Evolutionary conservation across 2,888 invertebrate species (phyloP).

Genomic region (Alentia gelatinosa): DNA sequence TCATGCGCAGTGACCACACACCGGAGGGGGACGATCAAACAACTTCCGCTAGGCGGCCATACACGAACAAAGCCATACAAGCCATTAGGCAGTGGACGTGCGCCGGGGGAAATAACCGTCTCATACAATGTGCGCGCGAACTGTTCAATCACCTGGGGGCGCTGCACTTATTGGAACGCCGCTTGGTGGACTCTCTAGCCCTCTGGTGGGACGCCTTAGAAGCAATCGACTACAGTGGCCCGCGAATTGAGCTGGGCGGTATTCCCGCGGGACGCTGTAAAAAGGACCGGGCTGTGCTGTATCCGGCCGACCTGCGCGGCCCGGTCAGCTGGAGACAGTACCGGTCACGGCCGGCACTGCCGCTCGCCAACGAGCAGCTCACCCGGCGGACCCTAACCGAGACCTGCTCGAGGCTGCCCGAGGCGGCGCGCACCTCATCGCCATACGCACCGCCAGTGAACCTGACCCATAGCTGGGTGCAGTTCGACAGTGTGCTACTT

Average conservation of each 20-base stretch:
- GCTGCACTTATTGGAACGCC: neutral
- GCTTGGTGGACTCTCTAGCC: neutral
- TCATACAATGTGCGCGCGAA: neutral
- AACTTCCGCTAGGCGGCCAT: neutral
- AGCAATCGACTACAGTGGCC: neutral
- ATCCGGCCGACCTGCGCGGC: neutral
- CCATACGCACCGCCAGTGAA: neutral
- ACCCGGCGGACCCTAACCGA: neutral
- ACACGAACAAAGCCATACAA: neutral
- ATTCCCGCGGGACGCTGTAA: neutral
- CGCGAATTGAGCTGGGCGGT: neutral
- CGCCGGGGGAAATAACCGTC: neutral
- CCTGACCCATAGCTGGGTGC: constrained; percentile 58
- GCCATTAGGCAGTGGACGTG: constrained; percentile 5
- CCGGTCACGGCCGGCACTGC: neutral
- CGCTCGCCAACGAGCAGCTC: neutral
- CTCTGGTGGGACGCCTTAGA: constrained; percentile 17
- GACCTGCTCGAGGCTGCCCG: constrained; percentile 30
- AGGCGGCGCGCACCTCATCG: neutral
- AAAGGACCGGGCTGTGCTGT: neutral
- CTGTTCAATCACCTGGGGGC: neutral
- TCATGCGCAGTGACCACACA: neutral
- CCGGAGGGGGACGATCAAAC: neutral
- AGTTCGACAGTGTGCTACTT: constrained; percentile 59
- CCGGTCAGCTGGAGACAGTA: neutral